Conservation (phyloP, 2,113 vertebrate species). For the Vicugna pacos region DNA sequence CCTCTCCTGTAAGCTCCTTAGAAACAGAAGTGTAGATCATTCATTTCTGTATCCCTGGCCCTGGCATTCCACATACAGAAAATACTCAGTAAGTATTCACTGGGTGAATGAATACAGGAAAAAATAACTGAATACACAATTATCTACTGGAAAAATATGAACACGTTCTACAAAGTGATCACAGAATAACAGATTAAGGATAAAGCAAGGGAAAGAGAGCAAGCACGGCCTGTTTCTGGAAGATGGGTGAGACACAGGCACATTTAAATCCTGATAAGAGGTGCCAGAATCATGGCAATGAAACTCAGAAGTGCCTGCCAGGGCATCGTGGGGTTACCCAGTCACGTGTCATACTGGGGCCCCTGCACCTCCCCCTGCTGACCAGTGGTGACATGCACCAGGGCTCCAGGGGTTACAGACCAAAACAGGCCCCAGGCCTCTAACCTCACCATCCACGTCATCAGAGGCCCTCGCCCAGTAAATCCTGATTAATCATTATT, state of each 20-base stretch:
- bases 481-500: not conserved
- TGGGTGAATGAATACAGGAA: not conserved
- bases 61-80: not conserved
- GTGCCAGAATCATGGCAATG: rapidly evolving
- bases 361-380: rapidly evolving
- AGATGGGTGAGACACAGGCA: not conserved
- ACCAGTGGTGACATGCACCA: rapidly evolving
- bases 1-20: not conserved
- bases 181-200: not conserved
- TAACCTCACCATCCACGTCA: too few relatives aligned
- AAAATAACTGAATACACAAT: not conserved
- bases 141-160: not conserved
- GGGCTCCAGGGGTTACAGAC: not conserved
- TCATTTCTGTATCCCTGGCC: not conserved
- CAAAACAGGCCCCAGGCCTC: not conserved
- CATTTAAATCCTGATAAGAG: not conserved
- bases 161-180: not conserved
- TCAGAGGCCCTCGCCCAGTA: not conserved
- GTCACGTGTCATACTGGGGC: rapidly evolving
- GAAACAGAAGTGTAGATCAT: not conserved
- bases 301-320: not conserved
- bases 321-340: not conserved
- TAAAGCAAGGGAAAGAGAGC: not conserved
- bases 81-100: not conserved
- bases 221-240: not conserved